Percentiles rank a stretch among this genome's conserved stretches.
Conservation (phyloP, 1,140 invertebrate species). For the Charaxes varanes region DNA sequence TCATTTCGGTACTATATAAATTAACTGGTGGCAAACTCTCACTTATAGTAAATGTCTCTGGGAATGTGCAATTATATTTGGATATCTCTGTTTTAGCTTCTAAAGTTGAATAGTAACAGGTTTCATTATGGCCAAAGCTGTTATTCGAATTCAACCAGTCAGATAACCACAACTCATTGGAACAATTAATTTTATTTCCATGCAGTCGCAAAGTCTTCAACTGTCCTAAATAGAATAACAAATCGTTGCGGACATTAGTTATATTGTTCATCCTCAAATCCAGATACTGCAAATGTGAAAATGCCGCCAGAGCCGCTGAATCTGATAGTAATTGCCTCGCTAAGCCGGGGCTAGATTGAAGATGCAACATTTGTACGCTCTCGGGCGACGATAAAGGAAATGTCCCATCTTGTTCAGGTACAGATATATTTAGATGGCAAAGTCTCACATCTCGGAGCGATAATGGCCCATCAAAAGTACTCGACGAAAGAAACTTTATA, state of each 20-base stretch:
- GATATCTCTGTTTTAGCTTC: conserved; percentile 55
- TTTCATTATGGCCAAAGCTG: conserved; percentile 66
- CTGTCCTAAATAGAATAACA: conserved; percentile 81
- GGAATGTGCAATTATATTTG: conserved; percentile 65
- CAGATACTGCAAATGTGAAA: conserved; percentile 79
- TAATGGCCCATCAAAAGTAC: conserved; percentile 79
- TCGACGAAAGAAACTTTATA: conserved; percentile 78
- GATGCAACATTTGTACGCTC: conserved; percentile 80
- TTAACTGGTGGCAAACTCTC: conserved; percentile 65
- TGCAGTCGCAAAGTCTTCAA: conserved; percentile 76
- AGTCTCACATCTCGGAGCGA: conserved; percentile 80
- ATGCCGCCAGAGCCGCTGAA: conserved; percentile 80
- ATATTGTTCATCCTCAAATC: conserved; percentile 81
- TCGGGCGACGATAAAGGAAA: conserved; percentile 82
- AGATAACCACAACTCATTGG: conserved; percentile 77
- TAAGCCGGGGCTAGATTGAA: conserved; percentile 83
- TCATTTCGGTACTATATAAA: conserved; percentile 68
- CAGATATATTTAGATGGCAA: conserved; percentile 77
- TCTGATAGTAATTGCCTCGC: conserved; percentile 80
- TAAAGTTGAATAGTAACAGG: conserved; percentile 59
- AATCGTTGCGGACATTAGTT: conserved; percentile 74
- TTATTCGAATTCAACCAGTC: conserved; percentile 77
- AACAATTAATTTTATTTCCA: conserved; percentile 80
- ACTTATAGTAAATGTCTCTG: conserved; percentile 65
- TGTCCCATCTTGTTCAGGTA: conserved; percentile 76